Evolutionary conservation across 2,797 vertebrate species (phyloP).

Genomic region (Anabas testudineus): DNA sequence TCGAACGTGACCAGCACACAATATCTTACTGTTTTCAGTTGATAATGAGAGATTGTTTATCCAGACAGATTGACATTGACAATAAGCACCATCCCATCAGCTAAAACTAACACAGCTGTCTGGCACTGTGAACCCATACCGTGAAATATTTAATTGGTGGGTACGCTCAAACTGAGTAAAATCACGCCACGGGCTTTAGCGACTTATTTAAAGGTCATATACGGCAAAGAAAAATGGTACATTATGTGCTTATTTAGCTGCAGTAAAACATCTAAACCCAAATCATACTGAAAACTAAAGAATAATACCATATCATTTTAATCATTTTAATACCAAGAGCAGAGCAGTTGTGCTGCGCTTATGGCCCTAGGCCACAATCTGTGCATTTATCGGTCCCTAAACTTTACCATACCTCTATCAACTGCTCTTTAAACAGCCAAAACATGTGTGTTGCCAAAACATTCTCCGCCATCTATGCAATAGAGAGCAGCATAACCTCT

Average conservation of each 20-base stretch:
- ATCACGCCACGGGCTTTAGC: neutral
- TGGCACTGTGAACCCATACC: conserved; percentile 36
- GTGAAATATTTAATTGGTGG: conserved; percentile 54
- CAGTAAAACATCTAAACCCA: conserved; percentile 3
- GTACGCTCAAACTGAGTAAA: conserved; percentile 38
- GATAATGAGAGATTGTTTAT: conserved; percentile 66
- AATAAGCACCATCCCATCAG: conserved; percentile 52
- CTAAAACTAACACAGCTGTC: conserved; percentile 72
- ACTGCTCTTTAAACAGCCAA: conserved; percentile 13
- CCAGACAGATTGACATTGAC: conserved; percentile 58
- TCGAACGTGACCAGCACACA: conserved; percentile 10
- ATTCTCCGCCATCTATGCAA: conserved; percentile 1
- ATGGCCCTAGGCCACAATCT: neutral
- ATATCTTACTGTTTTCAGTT: conserved; percentile 29
- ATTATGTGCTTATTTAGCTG: too few relatives aligned
- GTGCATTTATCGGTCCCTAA: neutral
- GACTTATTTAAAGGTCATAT: too few relatives aligned
- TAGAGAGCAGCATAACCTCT: conserved; percentile 20
- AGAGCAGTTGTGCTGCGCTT: neutral
- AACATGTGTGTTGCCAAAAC: conserved; percentile 26
- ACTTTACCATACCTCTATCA: neutral
- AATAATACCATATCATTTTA: neutral
- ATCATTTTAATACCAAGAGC: too few relatives aligned
- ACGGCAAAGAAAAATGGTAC: too few relatives aligned
- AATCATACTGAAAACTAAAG: neutral